Conservation (phyloP, 2,797 vertebrate genomes). For the Lerista edwardsae region DNA sequence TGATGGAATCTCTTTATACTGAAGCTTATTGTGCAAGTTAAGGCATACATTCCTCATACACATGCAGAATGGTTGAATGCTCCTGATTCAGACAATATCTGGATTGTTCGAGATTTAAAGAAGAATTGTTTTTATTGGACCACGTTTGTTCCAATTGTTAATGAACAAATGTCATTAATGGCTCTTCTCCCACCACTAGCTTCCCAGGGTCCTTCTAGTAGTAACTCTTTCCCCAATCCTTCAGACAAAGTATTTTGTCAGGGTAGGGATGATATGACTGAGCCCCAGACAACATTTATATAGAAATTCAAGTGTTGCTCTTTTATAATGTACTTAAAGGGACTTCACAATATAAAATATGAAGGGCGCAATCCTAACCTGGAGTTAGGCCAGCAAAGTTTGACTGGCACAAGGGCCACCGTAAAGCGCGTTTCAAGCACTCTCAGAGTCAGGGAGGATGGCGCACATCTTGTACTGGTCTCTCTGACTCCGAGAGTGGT, state of each 20-base stretch:
- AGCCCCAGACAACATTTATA: background rate
- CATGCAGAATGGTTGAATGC: conserved; percentile 47
- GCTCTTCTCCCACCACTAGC: background rate
- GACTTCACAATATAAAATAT: conserved; percentile 16
- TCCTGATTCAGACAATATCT: conserved; percentile 54
- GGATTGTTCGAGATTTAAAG: conserved; percentile 61
- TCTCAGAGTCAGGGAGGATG: too few relatives aligned
- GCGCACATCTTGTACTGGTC: too few relatives aligned
- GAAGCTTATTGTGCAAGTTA: conserved; percentile 57
- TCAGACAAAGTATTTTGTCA: background rate
- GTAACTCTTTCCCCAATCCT: background rate
- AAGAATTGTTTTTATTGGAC: conserved; percentile 30
- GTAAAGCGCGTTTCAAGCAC: too few relatives aligned
- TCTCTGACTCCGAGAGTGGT: too few relatives aligned
- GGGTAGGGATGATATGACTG: background rate
- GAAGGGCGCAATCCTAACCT: too few relatives aligned
- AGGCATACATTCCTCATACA: conserved; percentile 53
- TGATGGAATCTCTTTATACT: background rate
- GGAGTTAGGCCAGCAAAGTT: too few relatives aligned
- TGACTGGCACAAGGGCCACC: too few relatives aligned
- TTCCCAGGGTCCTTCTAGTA: background rate
- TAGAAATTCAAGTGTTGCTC: conserved; percentile 2
- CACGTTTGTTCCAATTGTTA: too few relatives aligned
- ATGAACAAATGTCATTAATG: background rate
- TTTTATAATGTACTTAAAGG: conserved; percentile 33